Evolutionary conservation across 2,888 invertebrate species (phyloP), one percentile per base, ranked within the genome.

Genomic region (Idaea straminata): DNA sequence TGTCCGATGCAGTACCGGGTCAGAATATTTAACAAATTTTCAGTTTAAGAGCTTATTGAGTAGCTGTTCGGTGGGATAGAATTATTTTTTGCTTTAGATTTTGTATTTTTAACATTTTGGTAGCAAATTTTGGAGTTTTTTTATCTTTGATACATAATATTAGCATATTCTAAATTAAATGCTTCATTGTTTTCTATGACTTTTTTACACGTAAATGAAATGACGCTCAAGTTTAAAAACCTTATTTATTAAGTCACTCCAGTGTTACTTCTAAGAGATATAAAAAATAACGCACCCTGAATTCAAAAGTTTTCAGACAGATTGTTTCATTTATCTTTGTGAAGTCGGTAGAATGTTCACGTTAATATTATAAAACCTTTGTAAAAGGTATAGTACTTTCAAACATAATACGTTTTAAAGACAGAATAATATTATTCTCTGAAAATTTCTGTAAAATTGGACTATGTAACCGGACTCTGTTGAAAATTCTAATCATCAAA

Each of bases 1-100:
- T 79, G 79, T 82, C 84, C 77, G 77, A 64, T 78, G 77, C 80
- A 78, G 35, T 62, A 62, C 67, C 10, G 25, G 36, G 59, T 65
- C 36, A 15, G 62, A n/a, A 35, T 62, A 47, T 47, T 47, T 47
- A 47, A 47, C 47, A 7, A 47, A 47, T 47, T 47, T 47, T 47
- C 47, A 47, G 47, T 47, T 5, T 47, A 47, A 47, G 10, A 47
- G 36, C 10, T 36, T 36, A 36, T 36, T 7, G 47, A 13, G 13
- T 47, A 7, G 7, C 10, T 47, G 47, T 47, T 10, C 47, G 47
- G 4, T 25, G 1, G 25, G 25, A 25, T 25, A 25, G 25, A 3
- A 25, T 25, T 25, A 2, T 25, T 47, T 0, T 13, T 13, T 47
- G 5, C 13, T 47, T 7, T 47, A 13, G 7, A 0, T 13, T 47